Conservation (phyloP, 2,888 invertebrate genomes). For the Hypercompe scribonia region DNA sequence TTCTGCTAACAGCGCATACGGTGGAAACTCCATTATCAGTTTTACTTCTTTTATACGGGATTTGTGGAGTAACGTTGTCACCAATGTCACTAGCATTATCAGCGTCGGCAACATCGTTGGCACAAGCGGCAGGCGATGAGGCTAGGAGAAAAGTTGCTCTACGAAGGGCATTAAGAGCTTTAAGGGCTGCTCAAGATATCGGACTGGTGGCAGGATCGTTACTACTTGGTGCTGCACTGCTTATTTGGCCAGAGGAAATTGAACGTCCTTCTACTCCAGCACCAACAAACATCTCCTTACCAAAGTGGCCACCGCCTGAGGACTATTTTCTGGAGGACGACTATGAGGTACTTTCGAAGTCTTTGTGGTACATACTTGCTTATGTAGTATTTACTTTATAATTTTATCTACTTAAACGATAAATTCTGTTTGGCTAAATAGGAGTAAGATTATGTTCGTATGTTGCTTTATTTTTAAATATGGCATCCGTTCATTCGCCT, state of each 20-base stretch:
- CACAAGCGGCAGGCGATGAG: constrained; percentile 84
- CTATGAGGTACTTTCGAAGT: constrained; percentile 77
- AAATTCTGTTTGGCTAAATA: no score
- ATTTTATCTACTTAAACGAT: not conserved
- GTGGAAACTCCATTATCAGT: constrained; percentile 73
- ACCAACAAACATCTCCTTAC: constrained; percentile 71
- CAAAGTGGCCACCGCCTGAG: constrained; percentile 77
- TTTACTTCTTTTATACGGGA: constrained; percentile 73
- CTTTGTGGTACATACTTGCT: not conserved
- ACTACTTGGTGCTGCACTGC: constrained; percentile 79
- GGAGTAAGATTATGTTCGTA: no score
- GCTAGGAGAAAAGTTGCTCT: constrained; percentile 72
- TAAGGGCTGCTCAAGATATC: constrained; percentile 80
- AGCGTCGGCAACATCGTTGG: constrained; percentile 86
- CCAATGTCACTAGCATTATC: constrained; percentile 86
- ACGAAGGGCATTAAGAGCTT: constrained; percentile 75
- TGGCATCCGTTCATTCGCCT: no score
- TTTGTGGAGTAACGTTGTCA: constrained; percentile 86
- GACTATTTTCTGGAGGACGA: constrained; percentile 86
- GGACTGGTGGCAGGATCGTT: constrained; percentile 78
- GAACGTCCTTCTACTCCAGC: constrained; percentile 76
- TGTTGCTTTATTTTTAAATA: no score
- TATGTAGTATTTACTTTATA: not conserved
- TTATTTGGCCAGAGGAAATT: constrained; percentile 80
- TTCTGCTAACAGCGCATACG: constrained; percentile 88